phyloP scores from a whole-genome alignment of 2,888 invertebrate species.

The Diplolepis rosae region DNA sequence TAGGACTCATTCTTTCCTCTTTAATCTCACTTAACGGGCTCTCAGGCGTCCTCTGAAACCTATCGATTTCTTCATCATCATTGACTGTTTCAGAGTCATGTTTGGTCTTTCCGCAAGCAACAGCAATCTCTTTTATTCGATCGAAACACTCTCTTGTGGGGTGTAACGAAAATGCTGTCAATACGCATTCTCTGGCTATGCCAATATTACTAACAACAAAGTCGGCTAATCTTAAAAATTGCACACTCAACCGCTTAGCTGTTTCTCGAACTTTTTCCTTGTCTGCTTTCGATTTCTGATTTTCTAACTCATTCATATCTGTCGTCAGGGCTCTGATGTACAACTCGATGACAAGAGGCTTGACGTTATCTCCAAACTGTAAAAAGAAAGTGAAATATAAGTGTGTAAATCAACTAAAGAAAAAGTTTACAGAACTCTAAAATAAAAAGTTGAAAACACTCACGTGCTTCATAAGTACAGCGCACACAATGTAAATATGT shows the following conservation, averaged over 20 bases:
- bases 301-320: conserved; percentile 85
- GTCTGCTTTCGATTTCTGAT: conserved; percentile 77
- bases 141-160: conserved; percentile 79
- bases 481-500: conserved; percentile 82
- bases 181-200: conserved; percentile 81
- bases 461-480: conserved; percentile 72
- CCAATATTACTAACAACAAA: conserved; percentile 77
- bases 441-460: conserved; percentile 51
- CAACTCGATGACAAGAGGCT: conserved; percentile 82
- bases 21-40: conserved; percentile 28
- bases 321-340: conserved; percentile 84
- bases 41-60: conserved; percentile 14
- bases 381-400: conserved; percentile 53
- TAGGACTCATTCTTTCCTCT: conserved; percentile 30
- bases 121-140: conserved; percentile 76
- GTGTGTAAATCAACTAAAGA: neutral
- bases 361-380: conserved; percentile 77
- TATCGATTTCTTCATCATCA: conserved; percentile 30
- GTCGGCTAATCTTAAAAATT: conserved; percentile 80
- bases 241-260: conserved; percentile 76
- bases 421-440: neutral
- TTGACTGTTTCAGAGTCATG: conserved; percentile 60
- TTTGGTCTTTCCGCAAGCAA: conserved; percentile 74
- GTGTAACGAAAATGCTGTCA: conserved; percentile 85
- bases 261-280: conserved; percentile 75